Base-by-base conservation (phyloP, 1,140 invertebrate species). In the Sycophaga agraensis region DNA sequence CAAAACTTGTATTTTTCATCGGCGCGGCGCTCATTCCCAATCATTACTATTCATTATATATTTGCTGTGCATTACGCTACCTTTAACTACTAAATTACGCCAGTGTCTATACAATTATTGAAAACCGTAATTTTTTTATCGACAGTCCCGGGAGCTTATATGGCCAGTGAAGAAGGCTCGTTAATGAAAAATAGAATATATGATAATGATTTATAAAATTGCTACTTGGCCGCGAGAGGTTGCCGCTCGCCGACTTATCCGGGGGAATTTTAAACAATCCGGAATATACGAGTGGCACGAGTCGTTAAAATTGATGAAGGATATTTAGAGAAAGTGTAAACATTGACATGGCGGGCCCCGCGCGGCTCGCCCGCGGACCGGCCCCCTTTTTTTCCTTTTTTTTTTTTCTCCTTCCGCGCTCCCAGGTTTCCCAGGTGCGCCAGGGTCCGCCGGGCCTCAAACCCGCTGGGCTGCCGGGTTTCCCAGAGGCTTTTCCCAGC, bases 271-370 rank as follows among this genome's bases (percentile, higher is more conserved):
- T 19, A 19, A 45, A 42, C 39, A 17, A 22, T 14, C 22, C 26
- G 16, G 12, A 17, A 35, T 43, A 14, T 19, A 14, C n/a, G 12
- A 62, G 26, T 22, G 24, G 46, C 59, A 17, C 2, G 14, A 21
- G 17, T 34, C 24, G 24, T 62, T 42, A 40, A 54, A 54, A 56
- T 56, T 56, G 55, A 62, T n/a, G 43, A 62, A 17, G 45, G 34
- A 56, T 42, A 49, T 62, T 62, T 49, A 62, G 26, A 55, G 51
- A 62, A 56, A 56, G 59, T 50, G 53, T 50, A 50, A 62, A 48
- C 45, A 37, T 55, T 50, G 34, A 56, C 45, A 62, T 50, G 31
- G n/a, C n/a, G n/a, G 11, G 35, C 50, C 28, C 9, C 6, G 31
- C 50, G 12, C 9, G 8, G n/a, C 17, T 51, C n/a, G 28, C 24